Percentiles rank a stretch among this genome's conserved stretches.
phyloP scores from a whole-genome alignment of 2,113 vertebrate species.

The Chinchilla lanigera region DNA sequence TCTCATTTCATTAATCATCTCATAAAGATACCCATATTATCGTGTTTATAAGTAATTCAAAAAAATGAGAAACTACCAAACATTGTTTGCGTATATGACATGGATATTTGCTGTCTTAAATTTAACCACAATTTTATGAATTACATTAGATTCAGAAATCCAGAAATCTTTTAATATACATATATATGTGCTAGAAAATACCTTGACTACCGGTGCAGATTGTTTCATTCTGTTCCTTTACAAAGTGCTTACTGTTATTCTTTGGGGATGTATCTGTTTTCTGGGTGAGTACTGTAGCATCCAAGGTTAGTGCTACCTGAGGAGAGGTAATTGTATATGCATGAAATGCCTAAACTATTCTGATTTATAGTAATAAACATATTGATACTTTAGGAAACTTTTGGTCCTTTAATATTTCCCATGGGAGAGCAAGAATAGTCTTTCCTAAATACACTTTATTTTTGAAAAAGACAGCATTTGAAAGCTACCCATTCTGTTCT shows the following conservation, averaged over 20 bases:
- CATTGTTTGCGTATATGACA: not conserved
- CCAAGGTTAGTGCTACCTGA: not conserved
- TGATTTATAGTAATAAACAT: not conserved
- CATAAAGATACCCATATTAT: not conserved
- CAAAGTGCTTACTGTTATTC: not conserved
- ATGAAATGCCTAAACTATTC: not conserved
- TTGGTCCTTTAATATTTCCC: not conserved
- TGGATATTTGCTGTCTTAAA: not conserved
- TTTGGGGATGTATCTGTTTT: not conserved
- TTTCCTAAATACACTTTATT: not conserved
- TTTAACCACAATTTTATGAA: not conserved
- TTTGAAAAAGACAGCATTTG: not conserved
- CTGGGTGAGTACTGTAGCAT: not conserved
- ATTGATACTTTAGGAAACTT: not conserved
- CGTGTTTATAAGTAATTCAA: not conserved
- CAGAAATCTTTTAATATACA: not conserved
- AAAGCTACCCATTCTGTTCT: not conserved
- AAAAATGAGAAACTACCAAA: not conserved
- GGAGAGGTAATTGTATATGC: not conserved
- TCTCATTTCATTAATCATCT: conserved; percentile 32
- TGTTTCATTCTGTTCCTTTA: not conserved
- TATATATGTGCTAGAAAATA: not conserved
- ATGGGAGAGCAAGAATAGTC: not conserved
- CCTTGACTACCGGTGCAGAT: not conserved
- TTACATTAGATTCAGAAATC: not conserved